These are phyloP conservation scores for Amphipoea oculea DNA, from an alignment of 2,888 invertebrate species.

Conservation along the genomic window DNA sequence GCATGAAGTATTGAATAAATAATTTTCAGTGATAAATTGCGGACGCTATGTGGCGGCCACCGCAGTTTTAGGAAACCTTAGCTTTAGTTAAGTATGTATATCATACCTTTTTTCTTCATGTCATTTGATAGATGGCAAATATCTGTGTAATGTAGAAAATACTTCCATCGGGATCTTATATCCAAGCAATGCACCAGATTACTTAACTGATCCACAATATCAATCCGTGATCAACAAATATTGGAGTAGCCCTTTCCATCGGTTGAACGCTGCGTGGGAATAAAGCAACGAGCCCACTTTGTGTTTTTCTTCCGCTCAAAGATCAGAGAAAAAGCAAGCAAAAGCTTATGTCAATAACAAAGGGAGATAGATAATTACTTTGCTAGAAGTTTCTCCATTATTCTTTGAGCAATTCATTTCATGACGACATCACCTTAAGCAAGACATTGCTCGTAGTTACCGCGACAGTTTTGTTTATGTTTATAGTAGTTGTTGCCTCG, in stretches of 20 bases:
- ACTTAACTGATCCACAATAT: slow-evolving; percentile 30
- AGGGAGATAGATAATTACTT: slow-evolving; percentile 43
- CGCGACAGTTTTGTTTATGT: slow-evolving; percentile 17
- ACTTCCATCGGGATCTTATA: not conserved
- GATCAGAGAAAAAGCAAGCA: slow-evolving; percentile 52
- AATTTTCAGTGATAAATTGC: not conserved
- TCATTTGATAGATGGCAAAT: not conserved
- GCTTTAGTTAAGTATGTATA: not conserved
- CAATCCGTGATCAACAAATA: slow-evolving; percentile 48
- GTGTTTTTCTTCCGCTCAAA: slow-evolving; percentile 58
- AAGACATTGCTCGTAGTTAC: slow-evolving; percentile 16
- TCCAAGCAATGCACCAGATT: not conserved
- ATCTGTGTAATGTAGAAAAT: not conserved
- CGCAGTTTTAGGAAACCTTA: not conserved
- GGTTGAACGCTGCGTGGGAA: slow-evolving; percentile 41
- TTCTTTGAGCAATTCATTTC: slow-evolving; percentile 36
- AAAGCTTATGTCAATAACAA: slow-evolving; percentile 57
- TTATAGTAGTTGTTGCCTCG: not conserved
- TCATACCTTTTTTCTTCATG: not conserved
- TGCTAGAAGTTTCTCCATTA: slow-evolving; percentile 30
- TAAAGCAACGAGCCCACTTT: slow-evolving; percentile 52
- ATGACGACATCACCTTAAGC: slow-evolving; percentile 20
- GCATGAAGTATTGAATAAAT: not conserved
- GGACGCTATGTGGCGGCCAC: not conserved
- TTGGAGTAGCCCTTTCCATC: slow-evolving; percentile 14